Conservation (phyloP, 2,113 vertebrate genomes). For the Taxidea taxus region DNA sequence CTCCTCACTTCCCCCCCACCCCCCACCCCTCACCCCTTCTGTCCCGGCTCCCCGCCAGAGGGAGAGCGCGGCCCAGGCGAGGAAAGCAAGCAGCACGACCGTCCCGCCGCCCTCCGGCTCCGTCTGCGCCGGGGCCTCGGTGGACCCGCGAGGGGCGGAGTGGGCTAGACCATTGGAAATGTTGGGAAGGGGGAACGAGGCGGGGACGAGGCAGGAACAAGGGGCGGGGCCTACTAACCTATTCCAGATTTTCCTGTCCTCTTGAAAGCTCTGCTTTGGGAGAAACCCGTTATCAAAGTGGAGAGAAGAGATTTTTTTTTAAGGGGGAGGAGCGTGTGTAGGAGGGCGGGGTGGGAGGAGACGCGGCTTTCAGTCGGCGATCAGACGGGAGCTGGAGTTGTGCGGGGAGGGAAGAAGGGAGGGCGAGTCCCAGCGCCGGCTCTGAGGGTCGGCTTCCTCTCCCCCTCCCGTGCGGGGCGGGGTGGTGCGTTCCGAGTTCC, state of each 20-base stretch:
- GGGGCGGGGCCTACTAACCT: slow-evolving; percentile 57
- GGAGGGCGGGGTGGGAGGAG: slow-evolving; percentile 23
- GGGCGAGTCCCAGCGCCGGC: background rate
- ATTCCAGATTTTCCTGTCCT: slow-evolving; percentile 43
- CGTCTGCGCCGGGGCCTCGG: background rate
- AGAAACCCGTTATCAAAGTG: slow-evolving; percentile 45
- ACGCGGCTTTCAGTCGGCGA: background rate
- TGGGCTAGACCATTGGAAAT: slow-evolving; percentile 70
- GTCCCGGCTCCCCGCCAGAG: background rate
- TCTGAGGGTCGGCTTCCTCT: slow-evolving; percentile 40
- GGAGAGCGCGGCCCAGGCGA: background rate
- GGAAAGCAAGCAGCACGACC: rapidly evolving
- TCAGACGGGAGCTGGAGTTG: background rate
- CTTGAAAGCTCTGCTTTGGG: background rate
- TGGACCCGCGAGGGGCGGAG: slow-evolving; percentile 64
- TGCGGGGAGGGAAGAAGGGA: background rate
- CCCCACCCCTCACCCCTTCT: background rate
- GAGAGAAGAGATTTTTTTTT: background rate
- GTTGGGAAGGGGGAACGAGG: background rate
- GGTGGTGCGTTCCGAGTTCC: slow-evolving; percentile 79
- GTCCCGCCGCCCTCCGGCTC: slow-evolving; percentile 45
- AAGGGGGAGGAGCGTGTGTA: slow-evolving; percentile 39
- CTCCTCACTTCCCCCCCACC: background rate
- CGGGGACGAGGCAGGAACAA: background rate
- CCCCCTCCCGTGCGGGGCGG: slow-evolving; percentile 63